Base-by-base conservation (phyloP, 1,140 invertebrate species). In the Zaprionus kolodkinae region DNA sequence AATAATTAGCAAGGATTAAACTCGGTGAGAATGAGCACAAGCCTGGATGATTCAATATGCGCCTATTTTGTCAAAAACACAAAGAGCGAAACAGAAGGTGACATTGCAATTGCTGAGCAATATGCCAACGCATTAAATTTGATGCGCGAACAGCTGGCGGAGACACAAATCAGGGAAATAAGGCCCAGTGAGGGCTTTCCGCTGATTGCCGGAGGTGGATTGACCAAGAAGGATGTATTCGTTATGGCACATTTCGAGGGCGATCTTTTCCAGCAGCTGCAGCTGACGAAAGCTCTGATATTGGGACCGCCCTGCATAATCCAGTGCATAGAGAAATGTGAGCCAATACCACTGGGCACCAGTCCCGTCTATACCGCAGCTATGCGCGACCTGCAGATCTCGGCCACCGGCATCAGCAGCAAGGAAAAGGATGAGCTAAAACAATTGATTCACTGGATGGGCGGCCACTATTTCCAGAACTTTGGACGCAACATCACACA, bases 291-390 rank as follows among this genome's bases (percentile, higher is more conserved):
- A 79, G 95, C 95, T 70, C 93, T 95, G 94, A 94, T 98, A 64
- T 92, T 97, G 66, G 97, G 97, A 0, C 96, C 97, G 11, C 94
- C 94, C 40, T 98, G 97, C 89, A 91, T 98, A n/a, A 93, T 96
- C 11, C 94, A 95, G 60, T 97, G 96, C 85, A 93, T 97, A 50
- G 93, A 94, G 15, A 94, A 95, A 82, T 94, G 94, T 15, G 93
- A 95, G 76, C 93, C 96, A n/a, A 95, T 98, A 66, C 97, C 97
- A 0, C 94, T 95, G 70, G 95, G 95, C 15, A 94, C 93, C 1
- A 95, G 94, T 78, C 97, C 97, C n/a, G 94, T 97, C 11, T 97
- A 95, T 82, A 97, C 96, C 27, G 94, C 96, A 40, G 95, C 96
- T 0, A 97, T 98, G 97, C 94, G 95, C 78, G 95, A 95, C 59